These are phyloP conservation scores for Laothoe populi DNA, from an alignment of 2,888 invertebrate species.

Conservation along the genomic window DNA sequence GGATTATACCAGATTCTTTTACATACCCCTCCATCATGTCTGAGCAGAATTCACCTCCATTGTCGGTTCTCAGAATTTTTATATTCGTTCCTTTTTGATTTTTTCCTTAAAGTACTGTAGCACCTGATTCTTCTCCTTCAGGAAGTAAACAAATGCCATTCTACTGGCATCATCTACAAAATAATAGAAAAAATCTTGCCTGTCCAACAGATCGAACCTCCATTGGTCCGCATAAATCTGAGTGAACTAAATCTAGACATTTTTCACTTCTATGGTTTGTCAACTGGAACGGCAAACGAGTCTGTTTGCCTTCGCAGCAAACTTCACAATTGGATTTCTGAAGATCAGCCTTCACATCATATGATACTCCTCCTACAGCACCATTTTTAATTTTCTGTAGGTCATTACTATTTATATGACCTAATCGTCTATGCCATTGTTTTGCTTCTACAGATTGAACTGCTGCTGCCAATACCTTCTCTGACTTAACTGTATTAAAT, in stretches of 20 bases:
- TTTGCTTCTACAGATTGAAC: background rate
- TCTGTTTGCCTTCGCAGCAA: slow-evolving; percentile 46
- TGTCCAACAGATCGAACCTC: slow-evolving; percentile 26
- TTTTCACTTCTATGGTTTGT: slow-evolving; percentile 4
- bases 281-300: slow-evolving; percentile 42
- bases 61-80: background rate
- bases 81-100: background rate
- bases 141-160: slow-evolving; percentile 42
- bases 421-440: background rate
- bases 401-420: background rate
- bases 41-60: background rate
- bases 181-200: slow-evolving; percentile 42
- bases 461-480: background rate
- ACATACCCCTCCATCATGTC: background rate
- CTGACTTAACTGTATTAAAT: background rate
- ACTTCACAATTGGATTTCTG: slow-evolving; percentile 28
- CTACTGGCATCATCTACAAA: slow-evolving; percentile 50
- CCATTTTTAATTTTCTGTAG: background rate
- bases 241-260: slow-evolving; percentile 35
- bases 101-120: background rate
- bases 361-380: slow-evolving; percentile 13
- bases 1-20: background rate
- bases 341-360: slow-evolving; percentile 21
- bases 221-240: slow-evolving; percentile 37
- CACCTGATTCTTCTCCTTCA: slow-evolving; percentile 42